These are phyloP conservation scores for Aleiodes leptofemur DNA, from an alignment of 2,888 invertebrate species.

Conservation along the genomic window DNA sequence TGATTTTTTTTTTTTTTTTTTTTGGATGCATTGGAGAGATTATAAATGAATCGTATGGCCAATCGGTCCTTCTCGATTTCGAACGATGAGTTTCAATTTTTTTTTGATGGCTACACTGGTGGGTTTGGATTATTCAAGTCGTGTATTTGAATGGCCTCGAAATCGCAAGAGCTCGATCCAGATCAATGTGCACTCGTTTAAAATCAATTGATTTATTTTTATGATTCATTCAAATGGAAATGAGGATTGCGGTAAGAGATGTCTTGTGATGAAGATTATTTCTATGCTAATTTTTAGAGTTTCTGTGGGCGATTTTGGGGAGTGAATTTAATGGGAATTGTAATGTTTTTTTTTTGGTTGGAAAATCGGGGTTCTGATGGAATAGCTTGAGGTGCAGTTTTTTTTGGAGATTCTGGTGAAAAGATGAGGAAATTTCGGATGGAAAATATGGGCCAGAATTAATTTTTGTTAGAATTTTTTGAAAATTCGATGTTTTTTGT, in stretches of 20 bases:
- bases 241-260: constrained; percentile 43
- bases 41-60: constrained; percentile 55
- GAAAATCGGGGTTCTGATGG: too few relatives aligned
- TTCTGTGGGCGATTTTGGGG: not conserved
- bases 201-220: constrained; percentile 32
- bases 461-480: too few relatives aligned
- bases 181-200: constrained; percentile 40
- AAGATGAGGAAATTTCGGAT: too few relatives aligned
- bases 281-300: not conserved
- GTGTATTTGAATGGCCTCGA: not conserved
- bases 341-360: too few relatives aligned
- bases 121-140: constrained; percentile 22
- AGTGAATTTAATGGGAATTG: too few relatives aligned
- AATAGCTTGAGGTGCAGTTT: too few relatives aligned
- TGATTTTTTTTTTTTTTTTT: constrained; percentile 46
- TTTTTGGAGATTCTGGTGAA: too few relatives aligned
- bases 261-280: constrained; percentile 38
- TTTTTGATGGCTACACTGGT: constrained; percentile 10
- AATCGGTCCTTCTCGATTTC: constrained; percentile 50
- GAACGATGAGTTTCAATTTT: constrained; percentile 50
- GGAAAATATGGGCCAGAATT: too few relatives aligned
- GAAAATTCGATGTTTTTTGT: too few relatives aligned
- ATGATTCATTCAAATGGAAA: constrained; percentile 26
- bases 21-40: constrained; percentile 40
- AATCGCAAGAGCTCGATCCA: constrained; percentile 35